Base-by-base conservation (phyloP, 2,113 vertebrate species). In the Pterocles gutturalis region DNA sequence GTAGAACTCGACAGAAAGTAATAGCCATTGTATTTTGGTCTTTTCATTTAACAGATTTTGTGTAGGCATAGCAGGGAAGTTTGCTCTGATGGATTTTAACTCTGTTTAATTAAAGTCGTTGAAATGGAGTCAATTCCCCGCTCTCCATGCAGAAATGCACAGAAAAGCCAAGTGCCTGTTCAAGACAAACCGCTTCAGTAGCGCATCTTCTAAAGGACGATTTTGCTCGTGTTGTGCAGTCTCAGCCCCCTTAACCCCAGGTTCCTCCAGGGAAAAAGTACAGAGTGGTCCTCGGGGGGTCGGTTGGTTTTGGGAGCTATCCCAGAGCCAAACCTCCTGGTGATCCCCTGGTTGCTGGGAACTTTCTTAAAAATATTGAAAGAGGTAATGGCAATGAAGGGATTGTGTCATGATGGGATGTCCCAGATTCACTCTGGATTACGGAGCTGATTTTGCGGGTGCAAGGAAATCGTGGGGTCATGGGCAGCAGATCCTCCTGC, bases 31-130 rank as follows among this genome's bases (percentile, higher is more conserved):
- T 83, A 78, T 92, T 89, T 82, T 34, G 49, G 2, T 57, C 58
- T 93, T 88, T 36, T n/a, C 34, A 4, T 41, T 60, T 65, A 94
- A 88, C 88, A 95, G 92, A 88, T 95, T 88, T 83, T 7, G 43
- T 96, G 92, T 95, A 48, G 88, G 95, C 83, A 89, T 43, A 60
- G 85, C 82, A 66, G 92, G 75, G 71, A 87, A 81, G 78, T 86
- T 83, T 67, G 75, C 33, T 46, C 62, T 54, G 62, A 91, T 83
- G 90, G 90, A 43, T 95, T 94, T 94, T 80, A 96, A 88, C 90
- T 88, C 49, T 0, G 60, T 93, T 92, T 96, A 96, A 96, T 95
- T 96, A 96, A 96, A 93, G 90, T 13, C 73, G 85, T 34, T 55
- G 79, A 93, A 96, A 67, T 1, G 0, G 66, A 94, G 90, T 96